These are phyloP conservation scores for Anisognathus igniventris DNA, from an alignment of 2,797 vertebrate species.

Conservation along the genomic window DNA sequence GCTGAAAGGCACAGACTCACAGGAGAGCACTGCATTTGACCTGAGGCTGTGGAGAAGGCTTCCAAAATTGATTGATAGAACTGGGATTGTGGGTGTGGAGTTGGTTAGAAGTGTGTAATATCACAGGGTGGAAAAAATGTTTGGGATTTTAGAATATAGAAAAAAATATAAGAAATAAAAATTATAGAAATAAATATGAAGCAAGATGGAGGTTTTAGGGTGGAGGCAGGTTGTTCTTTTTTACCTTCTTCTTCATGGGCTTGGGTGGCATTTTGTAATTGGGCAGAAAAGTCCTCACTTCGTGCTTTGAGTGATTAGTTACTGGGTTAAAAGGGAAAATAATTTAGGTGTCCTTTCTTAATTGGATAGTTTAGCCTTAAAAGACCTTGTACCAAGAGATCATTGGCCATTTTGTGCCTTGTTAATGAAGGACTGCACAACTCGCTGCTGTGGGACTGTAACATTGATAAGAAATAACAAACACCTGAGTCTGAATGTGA, in stretches of 20 bases:
- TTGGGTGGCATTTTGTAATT: background rate
- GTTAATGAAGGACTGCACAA: background rate
- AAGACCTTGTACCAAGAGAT: background rate
- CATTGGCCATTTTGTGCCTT: background rate
- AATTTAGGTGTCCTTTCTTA: background rate
- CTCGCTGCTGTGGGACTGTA: background rate
- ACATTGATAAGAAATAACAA: background rate
- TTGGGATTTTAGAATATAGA: background rate
- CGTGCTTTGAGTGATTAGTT: background rate
- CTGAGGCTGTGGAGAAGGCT: background rate
- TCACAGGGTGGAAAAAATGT: background rate
- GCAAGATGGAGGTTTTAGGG: background rate
- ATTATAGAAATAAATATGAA: background rate
- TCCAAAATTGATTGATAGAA: rapidly evolving
- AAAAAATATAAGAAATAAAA: too few relatives aligned
- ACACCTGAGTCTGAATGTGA: background rate
- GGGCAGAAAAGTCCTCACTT: background rate
- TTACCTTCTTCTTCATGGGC: background rate
- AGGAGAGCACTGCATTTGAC: background rate
- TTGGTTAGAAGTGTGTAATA: background rate
- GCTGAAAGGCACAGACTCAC: background rate
- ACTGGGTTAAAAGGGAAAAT: background rate
- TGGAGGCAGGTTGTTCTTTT: background rate
- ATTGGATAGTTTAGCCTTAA: background rate
- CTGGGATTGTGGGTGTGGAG: rapidly evolving